phyloP scores from a whole-genome alignment of 2,797 vertebrate species.

The Petrocephalus sullivani region DNA sequence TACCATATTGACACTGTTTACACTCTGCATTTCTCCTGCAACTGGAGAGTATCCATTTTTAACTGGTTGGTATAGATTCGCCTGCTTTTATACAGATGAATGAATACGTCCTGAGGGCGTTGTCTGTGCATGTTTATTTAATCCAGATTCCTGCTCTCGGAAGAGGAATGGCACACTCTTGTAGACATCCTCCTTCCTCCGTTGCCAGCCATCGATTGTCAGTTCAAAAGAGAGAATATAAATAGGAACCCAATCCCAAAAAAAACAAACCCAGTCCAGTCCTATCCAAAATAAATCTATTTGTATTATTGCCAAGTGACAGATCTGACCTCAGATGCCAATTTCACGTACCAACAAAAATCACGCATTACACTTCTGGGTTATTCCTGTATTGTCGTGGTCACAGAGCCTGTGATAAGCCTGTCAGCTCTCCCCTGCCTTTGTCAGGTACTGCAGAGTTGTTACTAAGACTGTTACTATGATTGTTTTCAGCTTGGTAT shows the following conservation, averaged over 20 bases:
- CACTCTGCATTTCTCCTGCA: not conserved
- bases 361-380: not conserved
- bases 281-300: conserved; percentile 1
- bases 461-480: not conserved
- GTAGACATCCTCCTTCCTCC: not conserved
- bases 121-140: conserved; percentile 3
- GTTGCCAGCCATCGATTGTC: not conserved
- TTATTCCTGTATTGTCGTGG: not conserved
- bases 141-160: not conserved
- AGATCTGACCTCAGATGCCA: not conserved
- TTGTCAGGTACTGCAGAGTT: not conserved
- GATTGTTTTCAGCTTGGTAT: not conserved
- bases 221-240: not conserved
- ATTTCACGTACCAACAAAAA: not conserved
- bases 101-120: not conserved
- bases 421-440: not conserved
- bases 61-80: not conserved
- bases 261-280: not conserved
- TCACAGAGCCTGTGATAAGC: not conserved
- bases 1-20: not conserved
- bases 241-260: not conserved
- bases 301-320: conserved; percentile 5
- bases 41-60: not conserved
- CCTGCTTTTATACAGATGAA: conserved; percentile 2
- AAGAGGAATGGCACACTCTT: not conserved